Evolutionary conservation across 2,888 invertebrate species (phyloP), one percentile per base, ranked within the genome.

Genomic region (Oligia strigilis): DNA sequence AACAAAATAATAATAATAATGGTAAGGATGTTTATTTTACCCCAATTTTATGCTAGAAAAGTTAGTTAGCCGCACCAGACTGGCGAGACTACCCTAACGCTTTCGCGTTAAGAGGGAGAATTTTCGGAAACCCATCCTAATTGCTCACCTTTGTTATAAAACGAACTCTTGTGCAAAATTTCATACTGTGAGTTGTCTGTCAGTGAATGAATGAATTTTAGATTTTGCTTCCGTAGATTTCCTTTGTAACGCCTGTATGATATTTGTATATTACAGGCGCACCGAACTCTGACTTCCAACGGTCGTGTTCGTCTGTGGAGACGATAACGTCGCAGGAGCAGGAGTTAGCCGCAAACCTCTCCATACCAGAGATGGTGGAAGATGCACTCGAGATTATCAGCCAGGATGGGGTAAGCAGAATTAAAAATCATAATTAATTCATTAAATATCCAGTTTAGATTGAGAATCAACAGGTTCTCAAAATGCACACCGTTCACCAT

Each of bases 341-440:
- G 19, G 92, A 89, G 0, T 23, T 90, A 0, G 90, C 87, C 1
- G 89, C 90, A 0, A 89, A 91, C n/a, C 91, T 88, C 19, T 92
- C 92, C 62, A 92, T 95, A 14, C 93, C 94, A 0, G 95, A 94
- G 69, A 94, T 95, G 94, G 93, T 96, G 0, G 96, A 96, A 19
- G 96, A 96, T 52, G 96, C 95, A 0, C 67, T 96, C 1, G 96
- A 96, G 46, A 86, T 96, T n/a, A 96, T 96, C 81, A 95, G 95
- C 66, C 95, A 96, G 76, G 96, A 96, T 82, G 95, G 95, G 88
- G 96, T 96, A 78, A 60, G n/a, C n/a, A n/a, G n/a, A 9, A 58
- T 58, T 58, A 58, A 23, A 55, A 55, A 23, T 23, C 55, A 55
- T 49, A 19, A 23, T 19, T 23, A 55, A 55, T 55, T 55, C 1